Evolutionary conservation across 2,888 invertebrate species (phyloP).

Genomic region (Automeris io): DNA sequence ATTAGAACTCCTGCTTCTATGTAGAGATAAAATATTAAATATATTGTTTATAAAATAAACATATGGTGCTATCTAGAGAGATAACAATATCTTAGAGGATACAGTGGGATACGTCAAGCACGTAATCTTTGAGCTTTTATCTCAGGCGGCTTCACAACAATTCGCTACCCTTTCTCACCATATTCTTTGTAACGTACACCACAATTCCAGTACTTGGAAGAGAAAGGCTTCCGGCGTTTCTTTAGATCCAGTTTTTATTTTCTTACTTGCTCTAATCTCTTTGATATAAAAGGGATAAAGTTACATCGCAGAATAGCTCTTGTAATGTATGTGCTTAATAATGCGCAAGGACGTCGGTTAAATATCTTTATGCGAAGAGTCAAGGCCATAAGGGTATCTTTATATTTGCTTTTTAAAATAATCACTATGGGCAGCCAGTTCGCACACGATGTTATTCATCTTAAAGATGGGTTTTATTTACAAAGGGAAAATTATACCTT

Average conservation of each 20-base stretch:
- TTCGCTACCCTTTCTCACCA: constrained; percentile 1
- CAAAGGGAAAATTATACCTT: no score
- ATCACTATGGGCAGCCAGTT: not conserved
- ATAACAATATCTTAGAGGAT: not conserved
- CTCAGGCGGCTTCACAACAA: not conserved
- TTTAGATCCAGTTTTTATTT: constrained; percentile 40
- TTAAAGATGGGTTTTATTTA: no score
- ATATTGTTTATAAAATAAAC: no score
- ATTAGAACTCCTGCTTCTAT: no score
- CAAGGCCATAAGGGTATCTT: constrained; percentile 22
- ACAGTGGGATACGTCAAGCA: not conserved
- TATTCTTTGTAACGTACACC: constrained; percentile 4
- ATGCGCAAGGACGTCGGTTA: constrained; percentile 39
- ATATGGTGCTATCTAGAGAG: no score
- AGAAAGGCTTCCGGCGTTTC: constrained; percentile 61
- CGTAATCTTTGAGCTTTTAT: not conserved
- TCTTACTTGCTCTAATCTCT: constrained; percentile 32
- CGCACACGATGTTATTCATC: not conserved
- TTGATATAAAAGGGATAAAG: constrained; percentile 32
- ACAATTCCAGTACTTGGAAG: constrained; percentile 26
- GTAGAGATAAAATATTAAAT: no score
- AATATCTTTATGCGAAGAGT: constrained; percentile 19
- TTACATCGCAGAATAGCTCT: constrained; percentile 31
- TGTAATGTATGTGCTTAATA: constrained; percentile 25
- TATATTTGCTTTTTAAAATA: not conserved